Conservation (phyloP, 92 coral and sea anemone species). For the Ricordea florida region DNA sequence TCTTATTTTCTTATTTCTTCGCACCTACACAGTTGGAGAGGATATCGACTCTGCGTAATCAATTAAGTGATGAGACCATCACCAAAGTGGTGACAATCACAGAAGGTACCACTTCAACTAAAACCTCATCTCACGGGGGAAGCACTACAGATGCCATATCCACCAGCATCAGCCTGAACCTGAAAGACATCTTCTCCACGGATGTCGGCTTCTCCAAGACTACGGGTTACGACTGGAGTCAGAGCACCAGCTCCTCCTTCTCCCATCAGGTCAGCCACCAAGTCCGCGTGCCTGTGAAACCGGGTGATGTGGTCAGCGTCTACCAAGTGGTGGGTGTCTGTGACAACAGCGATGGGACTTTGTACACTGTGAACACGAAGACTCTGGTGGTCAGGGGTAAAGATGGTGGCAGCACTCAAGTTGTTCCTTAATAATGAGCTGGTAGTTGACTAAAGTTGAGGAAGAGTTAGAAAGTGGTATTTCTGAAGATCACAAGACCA, state of each 20-base stretch:
- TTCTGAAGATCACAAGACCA: no score
- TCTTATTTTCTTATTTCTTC: neutral
- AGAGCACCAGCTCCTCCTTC: conserved; percentile 34
- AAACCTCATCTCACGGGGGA: conserved; percentile 19
- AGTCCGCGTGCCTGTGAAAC: conserved; percentile 32
- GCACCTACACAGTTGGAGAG: neutral
- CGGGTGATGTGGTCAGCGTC: conserved; percentile 38
- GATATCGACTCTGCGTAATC: neutral
- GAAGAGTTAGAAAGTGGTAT: no score
- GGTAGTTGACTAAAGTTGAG: no score
- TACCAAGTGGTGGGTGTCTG: conserved; percentile 42
- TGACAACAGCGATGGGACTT: conserved; percentile 44
- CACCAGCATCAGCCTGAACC: conserved; percentile 17
- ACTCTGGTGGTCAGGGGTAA: conserved; percentile 31
- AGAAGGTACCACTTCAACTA: conserved; percentile 27
- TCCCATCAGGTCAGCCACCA: conserved; percentile 30
- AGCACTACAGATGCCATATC: conserved; percentile 12
- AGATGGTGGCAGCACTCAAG: neutral
- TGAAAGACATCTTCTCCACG: conserved; percentile 34
- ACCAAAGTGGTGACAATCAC: conserved; percentile 18
- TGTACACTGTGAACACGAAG: conserved; percentile 44
- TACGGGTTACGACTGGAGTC: conserved; percentile 40
- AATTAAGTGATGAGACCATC: neutral
- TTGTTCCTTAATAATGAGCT: no score
- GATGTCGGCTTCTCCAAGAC: conserved; percentile 42